These are phyloP conservation scores for Macrotus californicus DNA, from an alignment of 2,113 vertebrate species.

Conservation along the genomic window DNA sequence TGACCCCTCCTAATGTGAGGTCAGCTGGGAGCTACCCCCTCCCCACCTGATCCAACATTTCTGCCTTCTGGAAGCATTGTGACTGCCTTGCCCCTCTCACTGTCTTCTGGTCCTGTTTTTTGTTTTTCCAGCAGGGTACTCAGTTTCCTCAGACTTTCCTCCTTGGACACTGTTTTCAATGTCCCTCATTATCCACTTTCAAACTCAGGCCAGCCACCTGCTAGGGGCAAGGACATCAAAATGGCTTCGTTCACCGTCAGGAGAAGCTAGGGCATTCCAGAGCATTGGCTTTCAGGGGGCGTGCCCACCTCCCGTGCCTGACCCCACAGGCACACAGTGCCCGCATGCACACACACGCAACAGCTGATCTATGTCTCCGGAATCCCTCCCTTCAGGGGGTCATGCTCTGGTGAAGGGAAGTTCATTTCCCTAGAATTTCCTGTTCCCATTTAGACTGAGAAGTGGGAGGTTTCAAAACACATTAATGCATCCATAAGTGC, in stretches of 20 bases:
- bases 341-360: not conserved
- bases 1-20: no score
- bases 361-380: not conserved
- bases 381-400: not conserved
- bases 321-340: not conserved
- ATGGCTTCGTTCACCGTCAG: not conserved
- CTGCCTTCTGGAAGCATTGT: not conserved
- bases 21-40: not conserved
- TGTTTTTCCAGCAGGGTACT: not conserved
- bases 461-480: not conserved
- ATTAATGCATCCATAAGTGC: fast-evolving
- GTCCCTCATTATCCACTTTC: not conserved
- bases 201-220: not conserved
- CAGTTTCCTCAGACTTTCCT: not conserved
- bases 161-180: not conserved
- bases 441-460: not conserved
- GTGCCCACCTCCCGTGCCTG: not conserved
- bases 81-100: not conserved
- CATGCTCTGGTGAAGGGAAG: no score
- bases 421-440: not conserved
- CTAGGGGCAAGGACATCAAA: not conserved
- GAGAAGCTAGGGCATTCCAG: not conserved
- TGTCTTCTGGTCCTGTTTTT: not conserved
- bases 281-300: not conserved
- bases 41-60: not conserved